A percentile compares a stretch with the other conserved stretches of the same genome.
Conservation (phyloP, 2,888 invertebrate species). For the Protodeltote pygarga region DNA sequence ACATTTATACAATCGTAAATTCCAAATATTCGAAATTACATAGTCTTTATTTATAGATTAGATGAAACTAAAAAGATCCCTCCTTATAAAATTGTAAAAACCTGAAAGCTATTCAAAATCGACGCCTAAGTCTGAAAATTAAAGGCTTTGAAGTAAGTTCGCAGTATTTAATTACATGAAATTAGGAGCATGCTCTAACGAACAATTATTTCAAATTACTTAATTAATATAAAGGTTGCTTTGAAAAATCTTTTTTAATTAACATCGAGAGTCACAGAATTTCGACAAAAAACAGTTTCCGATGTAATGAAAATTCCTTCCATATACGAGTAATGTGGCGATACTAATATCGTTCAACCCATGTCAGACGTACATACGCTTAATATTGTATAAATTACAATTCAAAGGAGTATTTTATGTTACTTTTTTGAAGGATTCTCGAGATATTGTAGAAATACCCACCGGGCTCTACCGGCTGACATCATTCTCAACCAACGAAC, state of each 20-base stretch:
- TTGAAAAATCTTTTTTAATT: slow-evolving; percentile 7
- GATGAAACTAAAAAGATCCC: too few relatives aligned
- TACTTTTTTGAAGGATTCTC: neutral
- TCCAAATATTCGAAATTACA: too few relatives aligned
- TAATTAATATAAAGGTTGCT: too few relatives aligned
- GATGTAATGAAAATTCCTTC: slow-evolving; percentile 53
- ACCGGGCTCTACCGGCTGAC: too few relatives aligned
- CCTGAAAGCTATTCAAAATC: too few relatives aligned
- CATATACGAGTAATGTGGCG: slow-evolving; percentile 22
- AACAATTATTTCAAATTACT: too few relatives aligned
- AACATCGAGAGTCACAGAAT: slow-evolving; percentile 5
- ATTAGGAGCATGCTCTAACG: neutral
- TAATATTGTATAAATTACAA: slow-evolving; percentile 44
- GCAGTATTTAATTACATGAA: slow-evolving; percentile 5
- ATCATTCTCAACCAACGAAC: too few relatives aligned
- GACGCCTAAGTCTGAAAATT: neutral
- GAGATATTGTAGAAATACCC: too few relatives aligned
- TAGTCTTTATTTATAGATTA: too few relatives aligned
- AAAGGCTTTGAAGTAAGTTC: slow-evolving; percentile 2
- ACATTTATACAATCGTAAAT: too few relatives aligned
- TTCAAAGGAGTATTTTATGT: slow-evolving; percentile 10
- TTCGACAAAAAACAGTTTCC: slow-evolving; percentile 11
- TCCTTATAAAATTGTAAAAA: too few relatives aligned
- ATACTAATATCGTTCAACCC: slow-evolving; percentile 45
- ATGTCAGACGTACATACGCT: slow-evolving; percentile 38